Percentiles rank a stretch among this genome's conserved stretches.
Evolutionary conservation across 2,888 invertebrate genomes (phyloP).

Genomic region (Eremobia ochroleuca): DNA sequence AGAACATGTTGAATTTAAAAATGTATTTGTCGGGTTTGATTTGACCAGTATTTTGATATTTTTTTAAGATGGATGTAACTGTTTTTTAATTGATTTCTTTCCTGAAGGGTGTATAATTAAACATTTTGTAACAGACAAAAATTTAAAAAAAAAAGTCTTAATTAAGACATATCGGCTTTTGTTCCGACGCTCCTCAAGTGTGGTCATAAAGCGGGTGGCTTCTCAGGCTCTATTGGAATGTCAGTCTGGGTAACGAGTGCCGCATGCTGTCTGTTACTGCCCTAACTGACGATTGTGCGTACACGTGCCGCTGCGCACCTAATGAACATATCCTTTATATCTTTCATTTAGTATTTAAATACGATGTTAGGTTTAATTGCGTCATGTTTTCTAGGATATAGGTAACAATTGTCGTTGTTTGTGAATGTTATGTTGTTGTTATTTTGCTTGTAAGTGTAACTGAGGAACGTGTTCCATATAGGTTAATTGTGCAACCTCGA

Average conservation of each 20-base stretch:
- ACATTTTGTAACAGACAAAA: too few species aligned
- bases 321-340: slow-evolving; percentile 65
- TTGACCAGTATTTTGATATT: too few species aligned
- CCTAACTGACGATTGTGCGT: slow-evolving; percentile 79
- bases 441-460: neutral
- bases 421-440: neutral
- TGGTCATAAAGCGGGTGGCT: slow-evolving; percentile 69
- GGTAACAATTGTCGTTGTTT: neutral
- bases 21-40: too few species aligned
- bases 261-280: slow-evolving; percentile 73
- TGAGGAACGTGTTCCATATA: neutral
- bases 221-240: slow-evolving; percentile 79
- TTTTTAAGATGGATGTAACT: too few species aligned
- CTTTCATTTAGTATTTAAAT: slow-evolving; percentile 44
- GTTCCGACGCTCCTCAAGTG: too few species aligned
- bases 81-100: too few species aligned
- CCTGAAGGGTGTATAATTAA: too few species aligned
- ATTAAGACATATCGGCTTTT: too few species aligned
- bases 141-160: too few species aligned
- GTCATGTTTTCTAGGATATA: slow-evolving; percentile 32
- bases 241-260: slow-evolving; percentile 83
- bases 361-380: slow-evolving; percentile 38
- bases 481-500: neutral
- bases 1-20: too few species aligned
- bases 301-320: slow-evolving; percentile 69